Base-by-base conservation (phyloP, 2,888 invertebrate species). In the Lordiphosa fenestrarum region DNA sequence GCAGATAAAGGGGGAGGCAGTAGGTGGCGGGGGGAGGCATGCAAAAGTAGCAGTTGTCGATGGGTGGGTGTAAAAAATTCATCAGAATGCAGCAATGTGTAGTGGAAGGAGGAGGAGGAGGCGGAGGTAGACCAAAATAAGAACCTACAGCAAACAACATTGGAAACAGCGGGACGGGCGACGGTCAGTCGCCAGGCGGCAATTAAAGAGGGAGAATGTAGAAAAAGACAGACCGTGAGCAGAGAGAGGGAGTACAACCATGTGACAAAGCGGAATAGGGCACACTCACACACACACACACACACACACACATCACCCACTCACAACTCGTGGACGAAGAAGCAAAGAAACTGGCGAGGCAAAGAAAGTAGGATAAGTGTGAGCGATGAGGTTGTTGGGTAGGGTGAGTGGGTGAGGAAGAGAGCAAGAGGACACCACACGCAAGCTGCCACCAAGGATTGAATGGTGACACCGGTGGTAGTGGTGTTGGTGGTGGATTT, bases 291-390 rank as follows among this genome's bases (percentile, higher is more conserved):
- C 57, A 66, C 55, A 61, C 74, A 71, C 66, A 15, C 15, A 15
- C 15, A 74, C 73, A 84, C 70, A 70, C 50, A 73, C 70, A 63
- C 81, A 73, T 65, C 80, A 78, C 74, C 75, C 80, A 74, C 73
- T 74, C 78, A 55, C 56, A 62, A 33, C 10, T 47, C 21, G 73
- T 25, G 25, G 25, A 6, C 6, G 25, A 78, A 70, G 41, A 77
- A 58, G 82, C 80, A 56, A 59, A 51, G 54, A 65, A 64, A 65
- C 65, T 53, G 56, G 44, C 54, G 40, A 53, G 57, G 51, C 61
- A 75, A 77, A 77, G 77, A 77, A 77, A 84, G 77, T 84, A 84
- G 77, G 78, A 77, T 84, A 77, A 84, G 76, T 73, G 76, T 69
- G 64, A 84, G 84, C 60, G 75, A 59, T 51, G 44, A 49, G 49